phyloP scores from a whole-genome alignment of 2,888 invertebrate species.

The Listrodromus nycthemerus region DNA sequence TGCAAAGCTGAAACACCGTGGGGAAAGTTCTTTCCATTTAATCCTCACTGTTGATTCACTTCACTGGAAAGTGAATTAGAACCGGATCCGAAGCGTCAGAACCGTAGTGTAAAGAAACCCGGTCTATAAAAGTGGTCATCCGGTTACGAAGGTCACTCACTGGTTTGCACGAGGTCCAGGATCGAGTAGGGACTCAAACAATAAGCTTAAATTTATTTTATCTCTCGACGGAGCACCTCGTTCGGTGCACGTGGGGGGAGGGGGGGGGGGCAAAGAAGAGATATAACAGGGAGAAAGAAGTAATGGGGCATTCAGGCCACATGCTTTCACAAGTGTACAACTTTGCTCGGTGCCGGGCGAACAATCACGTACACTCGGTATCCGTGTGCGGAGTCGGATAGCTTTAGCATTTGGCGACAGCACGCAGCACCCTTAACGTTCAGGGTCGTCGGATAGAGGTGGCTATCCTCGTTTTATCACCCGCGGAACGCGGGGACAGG shows the following conservation, averaged over 20 bases:
- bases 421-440: neutral
- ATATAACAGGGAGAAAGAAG: slow-evolving; percentile 39
- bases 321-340: slow-evolving; percentile 10
- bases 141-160: slow-evolving; percentile 59
- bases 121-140: slow-evolving; percentile 57
- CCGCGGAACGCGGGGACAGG: neutral
- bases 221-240: slow-evolving; percentile 18
- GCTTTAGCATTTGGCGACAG: neutral
- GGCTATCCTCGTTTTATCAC: slow-evolving; percentile 43
- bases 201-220: slow-evolving; percentile 40
- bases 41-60: neutral
- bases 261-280: neutral
- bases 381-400: neutral
- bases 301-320: slow-evolving; percentile 32
- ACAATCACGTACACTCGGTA: neutral
- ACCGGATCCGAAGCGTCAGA: slow-evolving; percentile 46
- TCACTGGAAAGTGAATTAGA: slow-evolving; percentile 5
- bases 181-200: slow-evolving; percentile 44
- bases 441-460: neutral
- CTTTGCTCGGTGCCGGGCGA: neutral
- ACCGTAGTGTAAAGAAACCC: slow-evolving; percentile 44
- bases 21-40: neutral
- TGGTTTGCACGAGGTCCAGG: slow-evolving; percentile 1
- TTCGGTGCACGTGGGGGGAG: neutral
- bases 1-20: neutral